Conservation (phyloP, 2,797 vertebrate species). For the Oreochromis grahami region DNA sequence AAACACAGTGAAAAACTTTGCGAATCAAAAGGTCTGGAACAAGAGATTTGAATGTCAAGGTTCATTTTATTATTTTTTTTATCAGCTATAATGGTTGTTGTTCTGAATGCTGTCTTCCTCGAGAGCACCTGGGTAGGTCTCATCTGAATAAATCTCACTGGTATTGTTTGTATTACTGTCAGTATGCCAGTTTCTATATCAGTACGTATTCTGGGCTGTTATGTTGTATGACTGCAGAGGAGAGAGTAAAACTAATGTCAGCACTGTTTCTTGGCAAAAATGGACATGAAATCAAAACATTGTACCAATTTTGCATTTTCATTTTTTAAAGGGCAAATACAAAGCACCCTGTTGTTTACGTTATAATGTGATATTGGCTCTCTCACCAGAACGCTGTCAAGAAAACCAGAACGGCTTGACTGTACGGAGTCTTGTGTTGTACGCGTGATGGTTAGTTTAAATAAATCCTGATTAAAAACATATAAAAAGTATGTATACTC, state of each 20-base stretch:
- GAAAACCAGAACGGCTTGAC: not conserved
- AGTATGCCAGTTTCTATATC: not conserved
- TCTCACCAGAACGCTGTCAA: not conserved
- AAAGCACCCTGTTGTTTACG: not conserved
- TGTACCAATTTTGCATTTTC: not conserved
- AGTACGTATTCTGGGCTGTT: not conserved
- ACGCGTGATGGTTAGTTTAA: accelerated
- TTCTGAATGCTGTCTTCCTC: not conserved
- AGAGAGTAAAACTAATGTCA: not conserved
- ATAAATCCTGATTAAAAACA: not conserved
- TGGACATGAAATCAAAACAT: not conserved
- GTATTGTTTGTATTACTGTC: not conserved
- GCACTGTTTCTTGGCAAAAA: not conserved
- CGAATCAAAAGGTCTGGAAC: not conserved
- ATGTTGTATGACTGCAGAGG: not conserved
- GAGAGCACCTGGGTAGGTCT: not conserved
- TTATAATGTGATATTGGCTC: not conserved
- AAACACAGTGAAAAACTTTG: not conserved
- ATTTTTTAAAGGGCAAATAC: not conserved
- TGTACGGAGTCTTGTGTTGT: not conserved
- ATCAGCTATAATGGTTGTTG: not conserved
- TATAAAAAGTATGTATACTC: accelerated
- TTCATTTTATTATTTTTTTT: not conserved
- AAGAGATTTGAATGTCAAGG: not conserved
- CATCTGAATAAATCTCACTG: not conserved